phyloP scores from a whole-genome alignment of 2,113 vertebrate species.

The Blennius ocellaris region DNA sequence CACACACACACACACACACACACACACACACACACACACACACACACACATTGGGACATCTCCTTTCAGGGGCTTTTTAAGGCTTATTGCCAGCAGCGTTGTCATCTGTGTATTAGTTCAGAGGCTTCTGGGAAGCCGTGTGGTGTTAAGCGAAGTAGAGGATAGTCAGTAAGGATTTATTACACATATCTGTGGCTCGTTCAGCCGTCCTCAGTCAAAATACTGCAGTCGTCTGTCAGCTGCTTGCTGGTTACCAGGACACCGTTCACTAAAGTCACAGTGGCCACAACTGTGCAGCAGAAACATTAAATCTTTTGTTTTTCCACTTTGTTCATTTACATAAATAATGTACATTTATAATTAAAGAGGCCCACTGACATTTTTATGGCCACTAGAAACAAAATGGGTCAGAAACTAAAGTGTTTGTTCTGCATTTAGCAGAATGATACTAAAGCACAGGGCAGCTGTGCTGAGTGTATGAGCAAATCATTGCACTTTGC shows the following conservation, averaged over 20 bases:
- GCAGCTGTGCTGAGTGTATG: constrained; percentile 45
- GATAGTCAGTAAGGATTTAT: constrained; percentile 48
- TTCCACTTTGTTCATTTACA: constrained; percentile 38
- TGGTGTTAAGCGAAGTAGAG: constrained; percentile 36
- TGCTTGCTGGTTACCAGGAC: neutral
- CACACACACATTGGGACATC: constrained; percentile 40
- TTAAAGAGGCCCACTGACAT: constrained; percentile 63
- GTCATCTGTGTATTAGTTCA: constrained; percentile 50
- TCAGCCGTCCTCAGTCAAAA: constrained; percentile 10
- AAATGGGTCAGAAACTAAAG: constrained; percentile 51
- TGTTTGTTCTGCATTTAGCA: constrained; percentile 47
- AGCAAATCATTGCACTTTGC: constrained; percentile 58
- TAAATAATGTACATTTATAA: constrained; percentile 58
- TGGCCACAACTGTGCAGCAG: neutral
- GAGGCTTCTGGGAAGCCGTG: constrained; percentile 48
- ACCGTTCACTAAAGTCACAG: neutral
- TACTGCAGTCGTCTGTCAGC: neutral
- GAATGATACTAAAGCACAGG: constrained; percentile 41
- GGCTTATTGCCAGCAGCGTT: constrained; percentile 50
- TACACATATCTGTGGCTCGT: constrained; percentile 39
- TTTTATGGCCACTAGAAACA: constrained; percentile 56
- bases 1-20: constrained; percentile 11
- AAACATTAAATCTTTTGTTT: constrained; percentile 19
- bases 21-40: constrained; percentile 18
- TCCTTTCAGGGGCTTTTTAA: constrained; percentile 53